These are phyloP conservation scores for Sinotaia quadrata DNA, from an alignment of 2,888 invertebrate genomes.

Conservation along the genomic window DNA sequence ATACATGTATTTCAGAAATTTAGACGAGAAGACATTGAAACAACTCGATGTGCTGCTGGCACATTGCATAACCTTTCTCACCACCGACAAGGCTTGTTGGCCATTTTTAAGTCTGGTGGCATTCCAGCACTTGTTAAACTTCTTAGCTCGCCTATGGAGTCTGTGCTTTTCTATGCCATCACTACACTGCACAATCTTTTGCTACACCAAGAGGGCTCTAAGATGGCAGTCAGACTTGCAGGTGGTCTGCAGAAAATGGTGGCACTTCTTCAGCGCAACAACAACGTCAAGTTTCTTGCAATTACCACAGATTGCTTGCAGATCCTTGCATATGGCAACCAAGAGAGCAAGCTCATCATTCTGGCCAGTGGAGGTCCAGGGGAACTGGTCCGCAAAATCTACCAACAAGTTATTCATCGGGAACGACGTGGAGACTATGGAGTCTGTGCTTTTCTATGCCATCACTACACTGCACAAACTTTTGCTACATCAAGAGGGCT, in stretches of 20 bases:
- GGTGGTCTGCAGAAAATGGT: slow-evolving; percentile 93
- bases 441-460: too few species aligned
- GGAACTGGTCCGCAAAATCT: too few species aligned
- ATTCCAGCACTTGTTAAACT: slow-evolving; percentile 97
- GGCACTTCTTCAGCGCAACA: slow-evolving; percentile 87
- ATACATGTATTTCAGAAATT: slow-evolving; percentile 37
- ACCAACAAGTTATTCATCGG: too few species aligned
- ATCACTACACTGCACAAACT: too few species aligned
- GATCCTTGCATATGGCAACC: slow-evolving; percentile 97
- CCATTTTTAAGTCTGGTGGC: slow-evolving; percentile 98
- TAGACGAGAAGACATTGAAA: slow-evolving; percentile 87
- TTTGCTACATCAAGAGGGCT: too few species aligned
- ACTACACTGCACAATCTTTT: slow-evolving; percentile 98
- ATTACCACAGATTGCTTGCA: slow-evolving; percentile 99
- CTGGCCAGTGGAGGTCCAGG: too few species aligned
- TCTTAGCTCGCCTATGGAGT: slow-evolving; percentile 94
- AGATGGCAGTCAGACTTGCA: slow-evolving; percentile 96
- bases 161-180: slow-evolving; percentile 98
- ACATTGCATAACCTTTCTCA: slow-evolving; percentile 98
- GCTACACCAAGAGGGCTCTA: slow-evolving; percentile 97
- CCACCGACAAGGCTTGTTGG: slow-evolving; percentile 95
- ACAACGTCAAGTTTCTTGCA: slow-evolving; percentile 97
- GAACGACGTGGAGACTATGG: too few species aligned
- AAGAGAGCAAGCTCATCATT: slow-evolving; percentile 98
- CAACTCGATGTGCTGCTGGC: slow-evolving; percentile 96